A percentile compares a stretch with the other conserved stretches of the same genome.
These are phyloP conservation scores for human (Homo sapiens) DNA, from an alignment of 2,113 vertebrate genomes.

Conservation along the genomic window GRCh38 chr1:184715501-184716000, in stretches of 20 bases:
- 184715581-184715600: slow-evolving; percentile 17
- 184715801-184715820: neutral
- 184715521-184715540: neutral
- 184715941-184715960: neutral
- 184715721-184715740: neutral
- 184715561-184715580: neutral
- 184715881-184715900: neutral
- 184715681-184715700: neutral
- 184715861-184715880: neutral
- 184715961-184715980: neutral
- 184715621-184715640: neutral
- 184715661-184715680: neutral
- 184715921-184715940: neutral
- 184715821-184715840: neutral
- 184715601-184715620: neutral
- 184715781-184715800: neutral
- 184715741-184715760: neutral
- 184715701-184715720: slow-evolving; percentile 14
- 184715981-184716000: neutral
- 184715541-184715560: neutral
- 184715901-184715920: neutral
- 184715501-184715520: neutral
- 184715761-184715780: neutral
- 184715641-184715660: neutral
- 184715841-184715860: neutral